Evolutionary conservation across 2,888 invertebrate species (phyloP).

Genomic region (Pandemis cinnamomeana): DNA sequence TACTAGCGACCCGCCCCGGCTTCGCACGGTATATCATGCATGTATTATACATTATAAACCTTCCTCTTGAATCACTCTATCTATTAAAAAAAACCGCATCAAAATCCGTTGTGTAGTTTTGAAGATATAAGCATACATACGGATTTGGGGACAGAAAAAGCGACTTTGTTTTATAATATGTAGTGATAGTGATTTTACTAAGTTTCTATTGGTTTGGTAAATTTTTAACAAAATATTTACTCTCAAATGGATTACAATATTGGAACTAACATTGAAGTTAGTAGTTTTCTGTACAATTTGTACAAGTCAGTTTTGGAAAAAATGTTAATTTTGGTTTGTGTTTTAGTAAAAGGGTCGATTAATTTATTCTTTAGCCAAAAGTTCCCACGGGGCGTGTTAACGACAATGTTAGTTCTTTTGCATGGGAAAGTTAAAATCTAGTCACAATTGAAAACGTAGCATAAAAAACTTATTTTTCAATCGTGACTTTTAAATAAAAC

Average conservation of each 20-base stretch:
- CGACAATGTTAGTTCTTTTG: constrained; percentile 66
- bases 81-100: no score
- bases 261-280: constrained; percentile 69
- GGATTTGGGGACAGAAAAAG: no score
- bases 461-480: constrained; percentile 47
- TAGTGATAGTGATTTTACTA: no score
- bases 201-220: no score
- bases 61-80: no score
- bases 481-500: constrained; percentile 56
- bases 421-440: constrained; percentile 48
- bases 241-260: constrained; percentile 27
- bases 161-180: no score
- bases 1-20: no score
- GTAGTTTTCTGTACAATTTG: constrained; percentile 47
- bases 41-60: no score
- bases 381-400: constrained; percentile 40
- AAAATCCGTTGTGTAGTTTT: no score
- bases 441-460: constrained; percentile 53
- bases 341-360: constrained; percentile 27
- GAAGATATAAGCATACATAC: no score
- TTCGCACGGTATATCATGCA: no score
- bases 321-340: constrained; percentile 17
- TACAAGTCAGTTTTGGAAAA: constrained; percentile 41
- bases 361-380: constrained; percentile 15
- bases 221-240: no score